These are phyloP conservation scores for Mythimna loreyi DNA, from an alignment of 2,888 invertebrate species.

Conservation along the genomic window DNA sequence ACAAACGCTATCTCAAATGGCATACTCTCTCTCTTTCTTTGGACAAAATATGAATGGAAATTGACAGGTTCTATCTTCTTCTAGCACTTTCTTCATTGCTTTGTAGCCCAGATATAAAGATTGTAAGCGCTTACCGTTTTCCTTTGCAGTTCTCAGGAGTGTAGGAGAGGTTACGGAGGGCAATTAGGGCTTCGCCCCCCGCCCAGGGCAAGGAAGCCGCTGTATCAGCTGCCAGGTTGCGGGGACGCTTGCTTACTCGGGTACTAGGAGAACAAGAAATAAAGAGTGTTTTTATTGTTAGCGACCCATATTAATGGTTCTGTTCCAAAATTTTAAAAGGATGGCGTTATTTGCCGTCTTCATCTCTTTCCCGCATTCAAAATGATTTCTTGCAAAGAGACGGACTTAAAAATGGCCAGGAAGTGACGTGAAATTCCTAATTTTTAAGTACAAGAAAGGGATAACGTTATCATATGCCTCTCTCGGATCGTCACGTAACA, in stretches of 20 bases:
- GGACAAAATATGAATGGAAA: neutral
- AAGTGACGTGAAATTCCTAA: too few species aligned
- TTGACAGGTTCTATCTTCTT: neutral
- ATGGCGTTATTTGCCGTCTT: neutral
- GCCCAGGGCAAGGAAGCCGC: constrained; percentile 85
- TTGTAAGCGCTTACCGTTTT: constrained; percentile 69
- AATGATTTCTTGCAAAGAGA: too few species aligned
- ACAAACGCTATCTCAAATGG: neutral
- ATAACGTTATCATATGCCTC: too few species aligned
- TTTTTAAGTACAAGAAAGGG: too few species aligned
- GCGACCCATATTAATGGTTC: too few species aligned
- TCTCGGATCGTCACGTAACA: too few species aligned
- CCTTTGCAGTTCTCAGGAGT: constrained; percentile 75
- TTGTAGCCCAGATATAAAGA: neutral
- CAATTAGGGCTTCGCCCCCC: constrained; percentile 76
- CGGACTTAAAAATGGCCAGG: too few species aligned
- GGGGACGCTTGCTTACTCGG: constrained; percentile 83
- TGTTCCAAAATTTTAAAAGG: too few species aligned
- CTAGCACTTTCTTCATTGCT: too few species aligned
- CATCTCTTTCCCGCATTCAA: constrained; percentile 1
- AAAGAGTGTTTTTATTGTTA: too few species aligned
- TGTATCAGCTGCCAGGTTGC: constrained; percentile 78
- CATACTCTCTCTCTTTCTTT: neutral
- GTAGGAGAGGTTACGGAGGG: constrained; percentile 71
- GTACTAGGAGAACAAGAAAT: constrained; percentile 68